phyloP scores from a whole-genome alignment of 2,113 vertebrate species.

The Platichthys flesus region DNA sequence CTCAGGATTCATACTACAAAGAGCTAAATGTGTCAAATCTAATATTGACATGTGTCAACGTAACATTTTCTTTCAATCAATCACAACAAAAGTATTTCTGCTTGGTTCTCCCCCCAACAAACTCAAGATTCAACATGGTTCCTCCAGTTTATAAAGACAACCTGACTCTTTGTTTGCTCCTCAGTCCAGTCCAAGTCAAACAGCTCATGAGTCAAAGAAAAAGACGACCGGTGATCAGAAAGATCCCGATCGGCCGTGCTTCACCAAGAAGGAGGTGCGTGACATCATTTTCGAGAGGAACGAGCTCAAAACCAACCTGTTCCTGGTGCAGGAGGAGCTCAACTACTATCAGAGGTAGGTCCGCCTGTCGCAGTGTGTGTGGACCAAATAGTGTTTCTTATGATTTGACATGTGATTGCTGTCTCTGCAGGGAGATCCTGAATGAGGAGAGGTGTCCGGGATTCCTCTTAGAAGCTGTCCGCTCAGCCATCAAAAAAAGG shows the following conservation, averaged over 20 bases:
- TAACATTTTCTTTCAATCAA: no score
- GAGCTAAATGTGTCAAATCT: no score
- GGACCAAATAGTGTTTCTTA: neutral
- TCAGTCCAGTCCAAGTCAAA: constrained; percentile 60
- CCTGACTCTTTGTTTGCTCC: constrained; percentile 1
- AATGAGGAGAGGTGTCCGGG: constrained; percentile 88
- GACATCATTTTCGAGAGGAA: constrained; percentile 94
- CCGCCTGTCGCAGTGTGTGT: constrained; percentile 9
- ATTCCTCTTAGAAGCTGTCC: constrained; percentile 89
- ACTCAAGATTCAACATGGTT: neutral
- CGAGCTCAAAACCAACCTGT: constrained; percentile 95
- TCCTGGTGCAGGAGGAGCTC: constrained; percentile 95
- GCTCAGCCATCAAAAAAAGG: constrained; percentile 88
- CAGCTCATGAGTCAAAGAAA: constrained; percentile 41
- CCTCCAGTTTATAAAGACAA: neutral
- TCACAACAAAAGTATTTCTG: no score
- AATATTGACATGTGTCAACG: no score
- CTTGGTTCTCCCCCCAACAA: no score
- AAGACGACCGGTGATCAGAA: constrained; percentile 69
- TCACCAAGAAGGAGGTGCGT: constrained; percentile 91
- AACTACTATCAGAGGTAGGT: constrained; percentile 92
- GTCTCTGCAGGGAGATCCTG: constrained; percentile 89
- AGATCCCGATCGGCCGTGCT: constrained; percentile 83
- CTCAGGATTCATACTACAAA: neutral
- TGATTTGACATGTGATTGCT: no score